phyloP scores from a whole-genome alignment of 2,113 vertebrate genomes.

The Sceloporus undulatus region DNA sequence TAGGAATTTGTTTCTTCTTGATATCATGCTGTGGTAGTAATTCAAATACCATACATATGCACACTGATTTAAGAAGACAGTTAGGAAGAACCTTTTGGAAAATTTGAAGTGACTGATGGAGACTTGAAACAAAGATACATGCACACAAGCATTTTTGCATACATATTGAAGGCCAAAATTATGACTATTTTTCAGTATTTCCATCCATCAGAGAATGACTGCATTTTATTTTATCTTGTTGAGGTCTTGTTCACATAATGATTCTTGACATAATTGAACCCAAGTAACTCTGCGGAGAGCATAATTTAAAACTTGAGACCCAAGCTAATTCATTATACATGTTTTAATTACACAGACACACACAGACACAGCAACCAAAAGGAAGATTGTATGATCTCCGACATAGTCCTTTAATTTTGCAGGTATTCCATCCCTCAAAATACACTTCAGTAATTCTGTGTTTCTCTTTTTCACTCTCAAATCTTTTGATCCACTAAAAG shows the following conservation, averaged over 20 bases:
- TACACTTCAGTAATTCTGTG: not conserved
- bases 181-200: conserved; percentile 25
- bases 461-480: not conserved
- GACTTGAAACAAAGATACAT: not conserved
- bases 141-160: not conserved
- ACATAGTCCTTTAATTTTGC: not conserved
- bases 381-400: not conserved
- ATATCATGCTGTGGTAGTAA: not conserved
- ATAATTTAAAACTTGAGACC: conserved; percentile 11
- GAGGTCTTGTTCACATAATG: conserved; percentile 8
- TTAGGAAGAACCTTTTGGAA: conserved; percentile 24
- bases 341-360: not conserved
- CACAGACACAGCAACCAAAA: not conserved
- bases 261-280: conserved; percentile 14
- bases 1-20: not conserved
- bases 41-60: not conserved
- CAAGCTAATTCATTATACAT: not conserved
- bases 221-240: conserved; percentile 11
- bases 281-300: conserved; percentile 5
- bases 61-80: not conserved
- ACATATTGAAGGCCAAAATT: not conserved
- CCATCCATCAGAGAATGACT: not conserved
- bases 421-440: not conserved
- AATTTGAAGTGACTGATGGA: conserved; percentile 1
- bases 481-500: not conserved